Evolutionary conservation across 2,797 vertebrate genomes (phyloP).

Genomic region (Leptoclinus maculatus): DNA sequence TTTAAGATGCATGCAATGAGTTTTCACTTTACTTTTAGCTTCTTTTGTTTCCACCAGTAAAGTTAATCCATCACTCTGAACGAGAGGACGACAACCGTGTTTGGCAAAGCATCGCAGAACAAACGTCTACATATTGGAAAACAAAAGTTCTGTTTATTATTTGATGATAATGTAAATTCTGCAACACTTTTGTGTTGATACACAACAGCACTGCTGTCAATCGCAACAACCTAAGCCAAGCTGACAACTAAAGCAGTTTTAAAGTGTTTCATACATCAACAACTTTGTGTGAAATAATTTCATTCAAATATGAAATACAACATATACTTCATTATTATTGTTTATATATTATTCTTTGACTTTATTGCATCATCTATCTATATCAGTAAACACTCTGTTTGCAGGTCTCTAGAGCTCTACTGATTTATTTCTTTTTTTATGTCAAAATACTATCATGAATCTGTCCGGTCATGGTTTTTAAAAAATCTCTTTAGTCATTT

Average conservation of each 20-base stretch:
- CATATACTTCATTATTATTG: not conserved
- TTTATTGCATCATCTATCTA: not conserved
- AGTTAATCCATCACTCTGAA: constrained; percentile 39
- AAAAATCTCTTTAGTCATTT: no score
- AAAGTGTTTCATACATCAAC: not conserved
- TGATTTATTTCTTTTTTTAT: no score
- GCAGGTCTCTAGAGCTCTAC: no score
- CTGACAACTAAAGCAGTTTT: not conserved
- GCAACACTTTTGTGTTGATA: not conserved
- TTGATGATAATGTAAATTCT: not conserved
- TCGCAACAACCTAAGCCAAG: not conserved
- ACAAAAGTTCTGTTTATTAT: constrained; percentile 7
- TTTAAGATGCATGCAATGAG: constrained; percentile 24
- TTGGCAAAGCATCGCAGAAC: constrained; percentile 4
- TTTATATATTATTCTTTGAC: not conserved
- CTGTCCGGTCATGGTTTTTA: no score
- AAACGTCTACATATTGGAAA: not conserved
- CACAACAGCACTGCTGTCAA: not conserved
- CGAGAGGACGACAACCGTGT: constrained; percentile 9
- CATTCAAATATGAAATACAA: not conserved
- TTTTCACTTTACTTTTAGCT: constrained; percentile 1
- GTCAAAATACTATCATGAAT: no score
- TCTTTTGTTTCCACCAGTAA: not conserved
- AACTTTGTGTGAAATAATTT: not conserved
- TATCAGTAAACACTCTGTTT: no score